Conservation (phyloP, 2,797 vertebrate genomes). For the Falco concolor region DNA sequence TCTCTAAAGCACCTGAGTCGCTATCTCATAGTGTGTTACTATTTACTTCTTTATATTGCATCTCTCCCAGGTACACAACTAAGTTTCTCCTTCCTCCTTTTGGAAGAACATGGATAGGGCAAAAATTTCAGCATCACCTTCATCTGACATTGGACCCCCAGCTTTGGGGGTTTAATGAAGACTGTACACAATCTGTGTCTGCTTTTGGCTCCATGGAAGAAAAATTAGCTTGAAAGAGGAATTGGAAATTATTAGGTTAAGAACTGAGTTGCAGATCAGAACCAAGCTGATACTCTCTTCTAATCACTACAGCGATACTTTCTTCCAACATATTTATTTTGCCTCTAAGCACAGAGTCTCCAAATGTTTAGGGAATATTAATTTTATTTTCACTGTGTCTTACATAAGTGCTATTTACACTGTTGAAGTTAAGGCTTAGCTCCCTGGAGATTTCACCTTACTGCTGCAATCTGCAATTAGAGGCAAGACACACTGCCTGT, state of each 20-base stretch:
- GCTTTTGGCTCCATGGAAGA: not conserved
- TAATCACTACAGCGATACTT: not conserved
- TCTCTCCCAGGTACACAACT: not conserved
- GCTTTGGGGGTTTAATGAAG: not conserved
- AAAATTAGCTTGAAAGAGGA: not conserved
- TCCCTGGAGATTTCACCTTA: not conserved
- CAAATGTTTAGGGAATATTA: not conserved
- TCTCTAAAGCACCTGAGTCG: not conserved
- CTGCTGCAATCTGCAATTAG: not conserved
- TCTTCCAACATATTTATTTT: not conserved
- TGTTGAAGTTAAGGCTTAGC: not conserved
- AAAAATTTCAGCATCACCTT: not conserved
- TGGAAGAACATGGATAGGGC: not conserved
- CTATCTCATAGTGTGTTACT: not conserved
- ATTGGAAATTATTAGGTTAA: not conserved
- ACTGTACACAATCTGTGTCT: not conserved
- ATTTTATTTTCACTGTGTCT: not conserved
- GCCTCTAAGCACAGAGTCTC: not conserved
- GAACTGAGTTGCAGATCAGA: not conserved
- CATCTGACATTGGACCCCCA: not conserved
- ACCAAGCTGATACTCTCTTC: no score
- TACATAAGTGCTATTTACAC: not conserved
- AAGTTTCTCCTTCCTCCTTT: not conserved
- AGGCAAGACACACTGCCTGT: not conserved
- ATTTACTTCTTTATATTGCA: not conserved